phyloP scores from a whole-genome alignment of 2,113 vertebrate genomes.

The Zosterops japonicus region DNA sequence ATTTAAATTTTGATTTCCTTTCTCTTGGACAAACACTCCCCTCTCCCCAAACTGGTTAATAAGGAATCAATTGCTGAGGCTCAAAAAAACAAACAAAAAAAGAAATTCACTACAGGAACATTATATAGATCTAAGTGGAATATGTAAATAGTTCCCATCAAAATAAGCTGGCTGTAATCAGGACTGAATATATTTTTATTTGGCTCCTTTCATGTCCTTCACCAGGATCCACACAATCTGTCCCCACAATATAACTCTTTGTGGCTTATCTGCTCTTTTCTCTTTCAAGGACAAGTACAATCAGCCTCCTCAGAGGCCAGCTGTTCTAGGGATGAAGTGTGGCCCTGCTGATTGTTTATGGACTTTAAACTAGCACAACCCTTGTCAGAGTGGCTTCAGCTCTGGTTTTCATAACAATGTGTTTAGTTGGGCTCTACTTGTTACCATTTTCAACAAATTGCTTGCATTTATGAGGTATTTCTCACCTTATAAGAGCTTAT shows the following conservation, averaged over 20 bases:
- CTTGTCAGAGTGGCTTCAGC: neutral
- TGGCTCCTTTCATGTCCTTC: conserved; percentile 36
- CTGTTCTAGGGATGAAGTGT: neutral
- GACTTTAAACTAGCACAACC: neutral
- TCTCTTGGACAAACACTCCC: neutral
- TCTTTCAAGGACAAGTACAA: conserved; percentile 14
- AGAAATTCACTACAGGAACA: neutral
- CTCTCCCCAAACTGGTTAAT: neutral
- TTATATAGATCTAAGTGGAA: neutral
- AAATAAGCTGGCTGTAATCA: conserved; percentile 1
- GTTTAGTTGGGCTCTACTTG: neutral
- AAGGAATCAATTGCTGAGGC: neutral
- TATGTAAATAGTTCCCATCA: conserved; percentile 6
- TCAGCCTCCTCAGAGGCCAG: neutral
- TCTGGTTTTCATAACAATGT: neutral
- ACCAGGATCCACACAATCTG: neutral
- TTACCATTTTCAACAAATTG: neutral
- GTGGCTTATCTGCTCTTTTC: conserved; percentile 22
- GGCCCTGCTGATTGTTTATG: neutral
- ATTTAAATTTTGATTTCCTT: neutral
- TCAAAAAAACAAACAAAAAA: neutral
- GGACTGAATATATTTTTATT: neutral
- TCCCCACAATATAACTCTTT: conserved; percentile 12
- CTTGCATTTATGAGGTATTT: neutral
- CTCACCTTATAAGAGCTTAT: neutral